A percentile compares a stretch with the other conserved stretches of the same genome.
These are phyloP conservation scores for Caenorhabditis sp. DNA, from an alignment of 2,888 invertebrate species.

Conservation along the genomic window DNA sequence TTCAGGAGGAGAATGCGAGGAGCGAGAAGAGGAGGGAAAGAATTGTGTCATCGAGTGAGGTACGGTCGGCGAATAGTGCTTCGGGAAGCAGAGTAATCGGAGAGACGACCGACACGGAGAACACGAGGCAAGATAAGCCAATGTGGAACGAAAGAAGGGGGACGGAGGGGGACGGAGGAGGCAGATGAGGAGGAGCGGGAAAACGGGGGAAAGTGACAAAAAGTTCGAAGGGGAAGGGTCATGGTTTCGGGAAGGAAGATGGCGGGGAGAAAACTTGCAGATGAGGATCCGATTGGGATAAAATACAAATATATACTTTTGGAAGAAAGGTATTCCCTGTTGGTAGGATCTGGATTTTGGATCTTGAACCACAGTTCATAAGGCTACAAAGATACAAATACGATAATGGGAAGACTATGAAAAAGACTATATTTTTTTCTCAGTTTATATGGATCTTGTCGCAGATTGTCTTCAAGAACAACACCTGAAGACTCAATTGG, in stretches of 20 bases:
- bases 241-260: slow-evolving; percentile 15
- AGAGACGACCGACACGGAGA: slow-evolving; percentile 17
- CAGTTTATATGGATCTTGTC: too few species aligned
- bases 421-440: too few species aligned
- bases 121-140: slow-evolving; percentile 38
- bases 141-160: slow-evolving; percentile 45
- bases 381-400: neutral
- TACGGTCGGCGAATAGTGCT: slow-evolving; percentile 26
- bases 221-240: slow-evolving; percentile 45
- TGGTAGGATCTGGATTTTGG: too few species aligned
- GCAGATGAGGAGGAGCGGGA: neutral
- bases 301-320: too few species aligned
- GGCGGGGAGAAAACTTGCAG: too few species aligned
- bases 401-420: neutral
- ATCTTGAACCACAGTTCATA: neutral
- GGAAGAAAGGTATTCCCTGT: too few species aligned
- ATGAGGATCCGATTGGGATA: neutral
- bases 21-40: slow-evolving; percentile 9
- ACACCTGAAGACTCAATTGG: too few species aligned
- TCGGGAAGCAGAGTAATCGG: slow-evolving; percentile 15
- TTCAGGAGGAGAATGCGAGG: neutral
- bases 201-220: slow-evolving; percentile 51
- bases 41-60: slow-evolving; percentile 58
- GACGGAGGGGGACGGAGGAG: neutral
- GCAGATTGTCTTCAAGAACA: too few species aligned